Percentiles rank a stretch among this genome's conserved stretches.
phyloP scores from a whole-genome alignment of 1,140 invertebrate species.

The Cydia pomonella region DNA sequence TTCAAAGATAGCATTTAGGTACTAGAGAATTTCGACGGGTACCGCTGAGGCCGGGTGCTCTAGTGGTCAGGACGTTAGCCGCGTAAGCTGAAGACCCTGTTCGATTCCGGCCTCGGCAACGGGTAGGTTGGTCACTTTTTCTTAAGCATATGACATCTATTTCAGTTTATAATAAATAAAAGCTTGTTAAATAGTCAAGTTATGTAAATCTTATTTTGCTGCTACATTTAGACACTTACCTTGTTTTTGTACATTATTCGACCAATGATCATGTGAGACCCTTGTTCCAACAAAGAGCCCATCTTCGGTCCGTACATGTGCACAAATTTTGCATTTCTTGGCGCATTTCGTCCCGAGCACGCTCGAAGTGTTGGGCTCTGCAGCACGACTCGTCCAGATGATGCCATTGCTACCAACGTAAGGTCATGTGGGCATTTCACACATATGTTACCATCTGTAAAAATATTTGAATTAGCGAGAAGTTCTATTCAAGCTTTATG shows the following conservation, averaged over 20 bases:
- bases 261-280: slow-evolving; percentile 58
- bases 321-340: slow-evolving; percentile 49
- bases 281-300: slow-evolving; percentile 56
- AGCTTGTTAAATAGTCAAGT: no score
- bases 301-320: slow-evolving; percentile 64
- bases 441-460: slow-evolving; percentile 45
- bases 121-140: no score
- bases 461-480: not conserved
- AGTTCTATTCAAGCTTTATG: no score
- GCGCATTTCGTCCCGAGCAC: slow-evolving; percentile 54
- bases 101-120: no score
- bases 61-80: no score
- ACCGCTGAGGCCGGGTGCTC: no score
- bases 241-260: slow-evolving; percentile 53
- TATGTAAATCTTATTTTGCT: no score
- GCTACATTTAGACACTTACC: slow-evolving; percentile 43
- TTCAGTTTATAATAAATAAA: no score
- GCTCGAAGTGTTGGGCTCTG: slow-evolving; percentile 51
- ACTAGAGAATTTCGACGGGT: no score
- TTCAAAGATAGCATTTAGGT: no score
- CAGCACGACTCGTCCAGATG: slow-evolving; percentile 54
- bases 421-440: slow-evolving; percentile 64
- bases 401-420: slow-evolving; percentile 62
- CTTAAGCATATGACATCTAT: no score
- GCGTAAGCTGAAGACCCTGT: no score